Evolutionary conservation across 2,888 invertebrate species (phyloP), one percentile per base, ranked within the genome.

Genomic region (Thereva unica): DNA sequence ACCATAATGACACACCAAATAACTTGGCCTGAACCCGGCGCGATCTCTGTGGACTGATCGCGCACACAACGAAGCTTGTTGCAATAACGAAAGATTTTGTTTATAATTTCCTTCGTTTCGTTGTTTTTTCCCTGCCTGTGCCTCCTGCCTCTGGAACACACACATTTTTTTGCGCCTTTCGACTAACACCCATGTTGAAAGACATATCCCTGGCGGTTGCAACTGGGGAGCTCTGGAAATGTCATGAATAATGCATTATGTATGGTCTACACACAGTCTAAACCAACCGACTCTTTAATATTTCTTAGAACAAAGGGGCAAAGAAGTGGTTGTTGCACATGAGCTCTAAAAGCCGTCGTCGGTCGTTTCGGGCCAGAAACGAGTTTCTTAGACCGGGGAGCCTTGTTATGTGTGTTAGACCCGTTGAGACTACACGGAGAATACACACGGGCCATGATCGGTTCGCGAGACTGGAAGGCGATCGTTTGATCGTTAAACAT

Each of bases 191-290:
- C 50, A 50, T 10, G 50, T 35, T 5, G 50, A 35, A 5, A 50
- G 23, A 23, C 50, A 4, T 23, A 50, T 34, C 50, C 50, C 23
- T 23, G 23, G 23, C 2, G 1, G 1, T 23, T 23, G 23, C 23
- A 23, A 23, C 23, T 23, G 23, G 23, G 35, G 50, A 50, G 34
- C 35, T 47, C 35, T 35, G 37, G 37, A 59, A 47, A 59, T 59
- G 47, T 59, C 47, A 59, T 59, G 57, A 59, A 59, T 59, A 59
- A 59, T 59, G 57, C 57, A 59, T 37, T 37, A 38, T 23, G 23
- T 23, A 23, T 23, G 23, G 23, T 23, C 23, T 23, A 23, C 23
- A 23, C 23, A 23, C 23, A 23, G 23, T 23, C 23, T 23, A 23
- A 23, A 23, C 5, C 57, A 23, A 23, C 5, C 57, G 12, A n/a